Conservation (phyloP, 2,113 vertebrate genomes). For the Corydoras maculifer region DNA sequence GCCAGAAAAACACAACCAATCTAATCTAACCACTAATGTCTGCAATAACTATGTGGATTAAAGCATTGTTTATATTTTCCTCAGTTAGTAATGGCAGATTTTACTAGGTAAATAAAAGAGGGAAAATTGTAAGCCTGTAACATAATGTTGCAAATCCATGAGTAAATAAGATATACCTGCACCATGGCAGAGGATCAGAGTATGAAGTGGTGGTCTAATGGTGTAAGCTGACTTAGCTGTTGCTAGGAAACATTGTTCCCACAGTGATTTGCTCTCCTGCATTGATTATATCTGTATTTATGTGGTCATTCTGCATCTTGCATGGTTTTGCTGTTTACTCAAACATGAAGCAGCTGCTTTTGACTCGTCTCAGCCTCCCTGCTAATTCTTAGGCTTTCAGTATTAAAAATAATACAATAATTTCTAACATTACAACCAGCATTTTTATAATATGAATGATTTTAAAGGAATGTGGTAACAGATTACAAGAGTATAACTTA, state of each 20-base stretch:
- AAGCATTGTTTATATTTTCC: conserved; percentile 24
- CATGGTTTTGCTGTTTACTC: neutral
- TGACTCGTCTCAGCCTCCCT: neutral
- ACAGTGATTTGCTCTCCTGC: conserved; percentile 14
- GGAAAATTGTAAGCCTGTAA: conserved; percentile 17
- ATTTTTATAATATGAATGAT: neutral
- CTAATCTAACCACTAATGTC: conserved; percentile 11
- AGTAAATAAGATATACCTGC: conserved; percentile 20
- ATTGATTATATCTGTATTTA: neutral
- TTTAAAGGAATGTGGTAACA: too few species aligned
- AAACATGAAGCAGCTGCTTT: neutral
- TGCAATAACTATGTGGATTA: conserved; percentile 5
- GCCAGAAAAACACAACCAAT: conserved; percentile 13
- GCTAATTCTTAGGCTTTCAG: neutral
- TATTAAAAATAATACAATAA: neutral
- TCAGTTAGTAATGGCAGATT: conserved; percentile 21
- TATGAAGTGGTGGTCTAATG: conserved; percentile 10
- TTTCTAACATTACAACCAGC: neutral
- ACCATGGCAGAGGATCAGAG: conserved; percentile 24
- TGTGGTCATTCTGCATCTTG: neutral
- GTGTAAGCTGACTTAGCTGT: conserved; percentile 15
- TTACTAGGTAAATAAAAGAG: conserved; percentile 18
- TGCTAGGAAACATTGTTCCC: conserved; percentile 30
- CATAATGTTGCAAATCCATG: conserved; percentile 17
- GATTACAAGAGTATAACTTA: too few species aligned